Evolutionary conservation across 2,888 invertebrate species (phyloP), one percentile per base, ranked within the genome.

Genomic region (Rhamphomyia laevipes): DNA sequence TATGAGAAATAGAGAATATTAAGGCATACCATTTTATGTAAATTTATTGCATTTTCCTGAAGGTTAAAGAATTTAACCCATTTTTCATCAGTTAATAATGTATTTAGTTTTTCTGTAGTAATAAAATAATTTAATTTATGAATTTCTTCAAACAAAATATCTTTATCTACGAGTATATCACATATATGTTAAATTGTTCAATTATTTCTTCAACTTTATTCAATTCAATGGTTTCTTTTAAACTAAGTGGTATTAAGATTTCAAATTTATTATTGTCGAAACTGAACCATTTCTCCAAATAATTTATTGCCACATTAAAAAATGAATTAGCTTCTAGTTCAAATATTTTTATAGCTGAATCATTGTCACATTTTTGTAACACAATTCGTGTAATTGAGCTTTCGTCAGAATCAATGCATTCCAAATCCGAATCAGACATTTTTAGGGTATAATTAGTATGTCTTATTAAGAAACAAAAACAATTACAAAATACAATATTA

Each of bases 281-380:
- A 43, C 37, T 30, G 17, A 43, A 48, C 37, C 38, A 27, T n/a
- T 48, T 30, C 43, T 46, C 33, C 11, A 49, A 45, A 45, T 49
- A 45, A 23, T 41, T 45, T 12, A 48, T 45, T 35, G 44, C 38
- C 17, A 41, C 35, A 40, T 48, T 43, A 17, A 45, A 44, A 31
- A 48, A 48, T 31, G 40, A 30, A 31, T 48, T 44, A 15, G 45
- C 35, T 27, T 44, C 40, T 42, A 33, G 33, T 18, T 41, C 42
- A 35, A 49, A 45, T 40, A 38, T 45, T 42, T 13, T 35, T 17
- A 40, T 41, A n/a, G 40, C 33, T 12, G 27, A 21, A 40, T 35
- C 41, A 46, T 46, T n/a, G 2, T 46, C 40, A 40, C 44, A 23
- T 44, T 44, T 23, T 15, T 18, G 27, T n/a, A 48, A 44, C 11